Conservation (phyloP, 2,797 vertebrate genomes). For the Gallirallus australis region DNA sequence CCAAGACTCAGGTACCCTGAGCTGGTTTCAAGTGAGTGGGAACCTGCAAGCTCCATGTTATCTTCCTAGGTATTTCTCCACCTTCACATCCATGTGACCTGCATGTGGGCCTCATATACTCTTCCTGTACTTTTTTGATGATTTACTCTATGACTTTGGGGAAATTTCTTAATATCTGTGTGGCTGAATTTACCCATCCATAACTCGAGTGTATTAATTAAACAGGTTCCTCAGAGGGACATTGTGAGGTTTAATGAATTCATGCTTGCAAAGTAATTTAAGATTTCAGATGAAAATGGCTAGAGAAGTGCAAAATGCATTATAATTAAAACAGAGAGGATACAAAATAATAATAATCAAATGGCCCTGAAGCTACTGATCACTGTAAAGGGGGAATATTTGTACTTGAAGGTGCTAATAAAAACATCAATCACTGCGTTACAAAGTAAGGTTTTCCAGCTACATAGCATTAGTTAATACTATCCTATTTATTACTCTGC, state of each 20-base stretch:
- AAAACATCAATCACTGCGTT: neutral
- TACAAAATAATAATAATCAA: neutral
- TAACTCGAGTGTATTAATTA: neutral
- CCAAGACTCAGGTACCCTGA: accelerated
- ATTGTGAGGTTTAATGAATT: constrained; percentile 14
- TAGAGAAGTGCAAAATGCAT: neutral
- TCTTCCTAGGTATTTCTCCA: neutral
- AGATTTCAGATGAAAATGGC: constrained; percentile 30
- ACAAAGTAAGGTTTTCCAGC: neutral
- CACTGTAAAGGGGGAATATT: neutral
- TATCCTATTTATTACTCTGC: neutral
- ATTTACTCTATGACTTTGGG: neutral
- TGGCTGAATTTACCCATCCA: neutral
- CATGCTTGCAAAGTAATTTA: constrained; percentile 20
- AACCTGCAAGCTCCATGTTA: neutral
- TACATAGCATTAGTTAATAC: neutral
- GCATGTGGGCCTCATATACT: neutral
- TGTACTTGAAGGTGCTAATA: neutral
- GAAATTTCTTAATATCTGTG: neutral
- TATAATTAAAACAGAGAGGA: neutral
- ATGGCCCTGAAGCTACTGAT: neutral
- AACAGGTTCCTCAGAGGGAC: neutral
- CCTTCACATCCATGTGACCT: neutral
- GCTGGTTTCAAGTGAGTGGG: neutral
- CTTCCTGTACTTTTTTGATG: neutral